phyloP scores from a whole-genome alignment of 2,888 invertebrate species.

The Tortrix viridana region DNA sequence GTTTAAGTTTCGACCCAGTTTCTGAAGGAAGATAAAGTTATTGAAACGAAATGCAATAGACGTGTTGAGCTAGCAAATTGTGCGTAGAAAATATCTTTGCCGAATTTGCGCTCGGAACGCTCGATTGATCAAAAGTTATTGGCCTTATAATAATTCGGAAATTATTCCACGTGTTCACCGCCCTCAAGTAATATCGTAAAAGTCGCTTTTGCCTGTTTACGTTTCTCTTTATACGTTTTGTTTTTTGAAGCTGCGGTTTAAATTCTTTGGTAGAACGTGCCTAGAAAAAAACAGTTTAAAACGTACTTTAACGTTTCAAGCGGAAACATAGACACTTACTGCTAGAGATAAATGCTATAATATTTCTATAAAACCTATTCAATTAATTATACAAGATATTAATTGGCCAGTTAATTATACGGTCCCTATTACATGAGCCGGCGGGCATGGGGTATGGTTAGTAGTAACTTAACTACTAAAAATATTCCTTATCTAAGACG shows the following conservation, averaged over 20 bases:
- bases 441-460: too few relatives aligned
- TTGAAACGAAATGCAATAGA: slow-evolving; percentile 26
- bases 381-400: too few relatives aligned
- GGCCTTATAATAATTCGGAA: slow-evolving; percentile 51
- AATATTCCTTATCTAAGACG: too few relatives aligned
- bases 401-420: too few relatives aligned
- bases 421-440: too few relatives aligned
- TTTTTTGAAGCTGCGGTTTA: slow-evolving; percentile 38
- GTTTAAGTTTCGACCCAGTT: slow-evolving; percentile 6
- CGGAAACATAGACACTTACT: too few relatives aligned
- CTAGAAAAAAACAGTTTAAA: background rate
- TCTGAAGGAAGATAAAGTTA: background rate
- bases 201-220: slow-evolving; percentile 47
- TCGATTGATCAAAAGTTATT: slow-evolving; percentile 54
- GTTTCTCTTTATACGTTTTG: slow-evolving; percentile 48
- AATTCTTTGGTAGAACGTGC: slow-evolving; percentile 6
- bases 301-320: too few relatives aligned
- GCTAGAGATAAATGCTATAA: too few relatives aligned
- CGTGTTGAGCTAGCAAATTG: slow-evolving; percentile 26
- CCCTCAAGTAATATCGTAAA: slow-evolving; percentile 48
- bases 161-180: slow-evolving; percentile 47
- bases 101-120: slow-evolving; percentile 43
- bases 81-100: slow-evolving; percentile 41
- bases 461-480: too few relatives aligned
- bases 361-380: too few relatives aligned